Evolutionary conservation across 2,797 vertebrate species (phyloP), one percentile per base, ranked within the genome.

Genomic region (Spondyliosoma cantharus): DNA sequence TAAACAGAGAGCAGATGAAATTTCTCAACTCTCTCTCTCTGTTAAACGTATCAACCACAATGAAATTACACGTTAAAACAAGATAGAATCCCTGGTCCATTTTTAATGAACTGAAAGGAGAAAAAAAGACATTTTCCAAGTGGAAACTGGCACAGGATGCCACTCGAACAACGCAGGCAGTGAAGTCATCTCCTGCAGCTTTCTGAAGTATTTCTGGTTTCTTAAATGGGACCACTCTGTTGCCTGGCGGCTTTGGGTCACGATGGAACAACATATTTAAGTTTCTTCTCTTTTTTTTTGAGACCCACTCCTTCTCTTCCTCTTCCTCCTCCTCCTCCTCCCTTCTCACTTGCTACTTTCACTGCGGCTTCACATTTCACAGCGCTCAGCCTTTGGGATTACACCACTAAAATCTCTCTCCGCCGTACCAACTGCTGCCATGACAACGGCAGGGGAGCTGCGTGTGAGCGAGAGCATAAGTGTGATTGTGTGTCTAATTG

Each of bases 341-440:
- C 63, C 71, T 59, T 37, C 63, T 78, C 53, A 7, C 64, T 74
- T 37, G 22, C 63, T 74, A 56, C 80, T 90, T 91, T 90, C 82
- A 79, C 90, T 89, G 86, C 87, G 48, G 90, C 90, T 88, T 93
- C 90, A 89, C 83, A 90, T 93, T 93, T 94, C 90, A 92, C 91
- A 92, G 85, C 49, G 62, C 81, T 90, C 91, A 86, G 92, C 91
- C 90, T 82, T 84, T 87, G 91, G 92, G 93, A 94, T 94, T 94
- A 94, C 91, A 90, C 86, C 86, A 46, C 87, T 89, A 87, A 94
- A 93, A 92, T 93, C 91, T 91, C 91, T 72, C 82, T 75, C 84
- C 76, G 84, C 87, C 82, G 88, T 88, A 92, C 92, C 90, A 90
- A 87, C 91, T 80, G 95, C 94, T 95, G 94, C 95, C 93, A 96